Base-by-base conservation (phyloP, 2,888 invertebrate genomes). In the Troides helena region DNA sequence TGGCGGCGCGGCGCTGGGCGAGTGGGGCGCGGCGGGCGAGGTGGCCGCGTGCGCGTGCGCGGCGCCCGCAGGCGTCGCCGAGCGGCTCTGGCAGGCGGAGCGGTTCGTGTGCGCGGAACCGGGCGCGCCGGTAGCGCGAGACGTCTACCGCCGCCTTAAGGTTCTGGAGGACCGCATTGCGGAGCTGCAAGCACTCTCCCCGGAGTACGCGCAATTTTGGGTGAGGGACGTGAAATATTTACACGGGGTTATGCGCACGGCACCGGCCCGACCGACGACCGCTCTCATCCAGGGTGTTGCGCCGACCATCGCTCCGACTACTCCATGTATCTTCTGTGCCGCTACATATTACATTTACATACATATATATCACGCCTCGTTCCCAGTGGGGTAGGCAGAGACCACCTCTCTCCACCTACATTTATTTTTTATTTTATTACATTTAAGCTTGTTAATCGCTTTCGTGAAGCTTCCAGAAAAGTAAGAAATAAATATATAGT, bases 181-280 rank as follows among this genome's bases (percentile, higher is more conserved):
- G 10, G 90, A 94, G 72, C 85, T 97, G 70, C 96, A 97, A 85
- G 94, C 96, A 0, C 84, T 96, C 67, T 97, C 97, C 57, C 97
- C 97, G 0, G 97, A 97, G 85, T 97, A 97, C 80, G 94, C 94
- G 36, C 93, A 95, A 75, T 95, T 95, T 76, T 90, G 90, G 90
- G 90, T 88, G 46, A 46, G 62, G 10, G n/a, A 56, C 56, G 5
- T 18, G 8, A 46, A n/a, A 8, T n/a, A 56, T n/a, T 56, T 56
- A 7, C 56, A 5, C 6, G 21, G 21, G 21, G 21, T 21, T 46
- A 14, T 6, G 56, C n/a, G 8, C 56, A n/a, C 56, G 8, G 5
- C 30, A 30, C 3, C 30, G 30, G 30, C 30, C 30, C 30, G 30
- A 30, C 30, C 30, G 30, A 30, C 3, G 30, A 30, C 30, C 30